Evolutionary conservation across 1,140 invertebrate genomes (phyloP), one percentile per base, ranked within the genome.

Genomic region (Dreissena polymorpha): DNA sequence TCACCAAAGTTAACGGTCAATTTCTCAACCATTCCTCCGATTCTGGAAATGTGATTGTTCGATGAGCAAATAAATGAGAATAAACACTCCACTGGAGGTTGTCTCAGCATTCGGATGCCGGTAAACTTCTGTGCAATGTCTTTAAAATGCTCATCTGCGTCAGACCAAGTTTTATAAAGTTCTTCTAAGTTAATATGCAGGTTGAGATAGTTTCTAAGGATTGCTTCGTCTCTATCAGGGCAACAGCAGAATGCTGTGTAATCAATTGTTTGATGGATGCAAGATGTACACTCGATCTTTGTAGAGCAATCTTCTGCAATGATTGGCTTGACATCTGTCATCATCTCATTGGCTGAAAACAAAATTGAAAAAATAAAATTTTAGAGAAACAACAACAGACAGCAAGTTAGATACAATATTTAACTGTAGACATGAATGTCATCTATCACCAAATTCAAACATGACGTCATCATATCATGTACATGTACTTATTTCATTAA

Each of bases 31-130:
- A 99, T 98, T 25, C 94, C 81, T 82, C 81, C 92, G 93, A 98
- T 93, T 95, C 97, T 95, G 82, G 94, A 94, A 72, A 99, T 99
- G 89, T 99, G 97, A 92, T 99, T 99, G 91, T 99, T 99, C 80
- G 98, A 97, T 74, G 98, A 99, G 92, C 98, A 99, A 86, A 99
- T 99, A 91, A 99, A 99, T 16, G 97, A 96, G 90, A 99, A 97
- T 0, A 99, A 92, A 94, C 97, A 99, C 94, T 99, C 98, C 3
- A 97, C 94, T 0, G 97, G 95, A 87, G 99, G 96, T 93, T 99
- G 98, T 68, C 95, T 93, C n/a, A 99, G 92, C 88, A 99, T 97
- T 89, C 98, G 94, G 39, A 99, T 96, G 1, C 98, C 97, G 89
- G 95, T 94, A 90, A 96, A 96, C 74, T 96, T 93, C 80, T 94